Evolutionary conservation across 2,797 vertebrate genomes (phyloP).

Genomic region (Prunella strophiata): DNA sequence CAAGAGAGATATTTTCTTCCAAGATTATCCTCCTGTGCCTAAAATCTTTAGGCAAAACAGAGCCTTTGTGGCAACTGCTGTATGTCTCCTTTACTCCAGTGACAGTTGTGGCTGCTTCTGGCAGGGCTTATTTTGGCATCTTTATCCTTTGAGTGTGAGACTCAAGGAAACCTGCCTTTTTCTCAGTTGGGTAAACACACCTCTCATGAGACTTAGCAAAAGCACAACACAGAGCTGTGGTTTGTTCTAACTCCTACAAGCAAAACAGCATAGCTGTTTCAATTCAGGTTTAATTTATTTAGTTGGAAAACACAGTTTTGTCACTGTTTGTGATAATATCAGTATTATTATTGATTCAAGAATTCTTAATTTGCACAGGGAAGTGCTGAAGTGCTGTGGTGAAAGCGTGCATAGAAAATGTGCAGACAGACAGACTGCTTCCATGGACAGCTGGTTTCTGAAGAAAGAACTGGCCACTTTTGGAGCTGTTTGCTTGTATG

Average conservation of each 20-base stretch:
- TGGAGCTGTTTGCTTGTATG: neutral
- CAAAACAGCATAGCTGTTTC: neutral
- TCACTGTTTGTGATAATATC: neutral
- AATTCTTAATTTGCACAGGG: neutral
- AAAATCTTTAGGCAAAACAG: neutral
- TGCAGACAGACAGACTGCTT: slow-evolving; percentile 3
- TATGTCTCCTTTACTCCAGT: neutral
- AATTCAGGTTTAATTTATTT: neutral
- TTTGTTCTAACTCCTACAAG: neutral
- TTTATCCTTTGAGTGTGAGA: neutral
- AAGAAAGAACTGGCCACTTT: neutral
- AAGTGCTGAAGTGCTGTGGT: neutral
- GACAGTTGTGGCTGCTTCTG: neutral
- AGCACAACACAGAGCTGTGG: neutral
- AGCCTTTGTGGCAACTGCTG: neutral
- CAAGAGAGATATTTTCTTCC: neutral
- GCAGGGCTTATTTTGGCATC: neutral
- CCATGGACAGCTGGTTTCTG: neutral
- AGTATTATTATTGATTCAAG: neutral
- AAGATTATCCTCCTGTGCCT: neutral
- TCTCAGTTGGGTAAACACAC: neutral
- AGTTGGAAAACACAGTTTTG: neutral
- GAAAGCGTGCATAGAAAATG: neutral
- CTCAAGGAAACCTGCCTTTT: neutral
- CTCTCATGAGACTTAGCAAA: neutral